Conservation (phyloP, 2,888 invertebrate species). For the Metacarcinus magister region DNA sequence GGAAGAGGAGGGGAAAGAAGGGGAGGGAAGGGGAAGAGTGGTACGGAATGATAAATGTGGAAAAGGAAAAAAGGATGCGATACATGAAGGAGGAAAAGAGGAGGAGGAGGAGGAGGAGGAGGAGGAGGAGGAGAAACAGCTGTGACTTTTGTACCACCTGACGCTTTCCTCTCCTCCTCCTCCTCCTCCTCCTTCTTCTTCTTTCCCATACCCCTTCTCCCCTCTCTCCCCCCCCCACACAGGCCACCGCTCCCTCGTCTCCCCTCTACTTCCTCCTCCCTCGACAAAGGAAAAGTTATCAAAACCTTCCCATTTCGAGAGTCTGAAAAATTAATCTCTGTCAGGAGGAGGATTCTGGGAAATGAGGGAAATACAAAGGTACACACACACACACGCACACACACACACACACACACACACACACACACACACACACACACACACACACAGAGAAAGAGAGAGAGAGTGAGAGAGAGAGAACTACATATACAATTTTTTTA, state of each 20-base stretch:
- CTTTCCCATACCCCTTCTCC: too few relatives aligned
- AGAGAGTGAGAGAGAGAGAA: background rate
- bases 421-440: background rate
- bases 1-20: background rate
- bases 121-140: too few relatives aligned
- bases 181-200: background rate
- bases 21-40: background rate
- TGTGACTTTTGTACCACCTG: background rate
- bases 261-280: background rate
- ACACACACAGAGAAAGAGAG: background rate
- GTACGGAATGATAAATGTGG: background rate
- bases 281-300: background rate
- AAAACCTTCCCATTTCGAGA: background rate
- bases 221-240: too few relatives aligned
- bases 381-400: slow-evolving; percentile 15
- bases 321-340: background rate
- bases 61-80: background rate
- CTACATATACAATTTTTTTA: background rate
- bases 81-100: background rate
- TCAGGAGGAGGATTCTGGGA: background rate
- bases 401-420: slow-evolving; percentile 26
- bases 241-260: background rate
- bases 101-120: background rate
- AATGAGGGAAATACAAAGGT: background rate
- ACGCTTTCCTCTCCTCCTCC: background rate